Conservation (phyloP, 2,888 invertebrate species). For the Pollenia griseotomentosa region DNA sequence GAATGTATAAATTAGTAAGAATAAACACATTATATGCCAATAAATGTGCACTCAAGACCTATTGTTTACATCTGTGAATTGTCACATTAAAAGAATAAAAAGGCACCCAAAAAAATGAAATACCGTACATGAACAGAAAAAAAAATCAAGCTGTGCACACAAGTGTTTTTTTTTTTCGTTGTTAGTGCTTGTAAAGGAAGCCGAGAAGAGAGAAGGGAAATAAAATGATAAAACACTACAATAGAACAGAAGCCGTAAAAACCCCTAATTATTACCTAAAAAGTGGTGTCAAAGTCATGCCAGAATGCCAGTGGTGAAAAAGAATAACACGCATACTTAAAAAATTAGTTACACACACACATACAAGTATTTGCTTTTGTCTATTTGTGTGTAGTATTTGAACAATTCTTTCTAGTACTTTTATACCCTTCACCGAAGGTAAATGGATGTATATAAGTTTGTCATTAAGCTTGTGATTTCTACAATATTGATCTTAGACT, state of each 20-base stretch:
- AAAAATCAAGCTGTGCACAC: constrained; percentile 73
- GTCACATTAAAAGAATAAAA: constrained; percentile 54
- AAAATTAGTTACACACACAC: constrained; percentile 3
- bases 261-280: constrained; percentile 74
- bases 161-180: constrained; percentile 57
- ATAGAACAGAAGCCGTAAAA: constrained; percentile 66
- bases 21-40: constrained; percentile 68
- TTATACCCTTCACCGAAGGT: no score
- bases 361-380: constrained; percentile 6
- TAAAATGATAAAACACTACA: constrained; percentile 56
- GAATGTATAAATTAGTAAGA: constrained; percentile 59
- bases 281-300: constrained; percentile 75
- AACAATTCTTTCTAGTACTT: constrained; percentile 26
- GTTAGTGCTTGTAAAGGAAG: not conserved
- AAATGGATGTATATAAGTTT: no score
- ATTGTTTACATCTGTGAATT: constrained; percentile 71
- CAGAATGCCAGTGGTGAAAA: constrained; percentile 50
- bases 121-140: constrained; percentile 9
- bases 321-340: constrained; percentile 27
- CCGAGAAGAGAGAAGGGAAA: not conserved
- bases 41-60: constrained; percentile 67
- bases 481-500: no score
- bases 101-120: constrained; percentile 30
- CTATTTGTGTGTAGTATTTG: not conserved
- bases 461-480: no score